phyloP scores from a whole-genome alignment of 2,113 vertebrate species.

The Hydropotes inermis region DNA sequence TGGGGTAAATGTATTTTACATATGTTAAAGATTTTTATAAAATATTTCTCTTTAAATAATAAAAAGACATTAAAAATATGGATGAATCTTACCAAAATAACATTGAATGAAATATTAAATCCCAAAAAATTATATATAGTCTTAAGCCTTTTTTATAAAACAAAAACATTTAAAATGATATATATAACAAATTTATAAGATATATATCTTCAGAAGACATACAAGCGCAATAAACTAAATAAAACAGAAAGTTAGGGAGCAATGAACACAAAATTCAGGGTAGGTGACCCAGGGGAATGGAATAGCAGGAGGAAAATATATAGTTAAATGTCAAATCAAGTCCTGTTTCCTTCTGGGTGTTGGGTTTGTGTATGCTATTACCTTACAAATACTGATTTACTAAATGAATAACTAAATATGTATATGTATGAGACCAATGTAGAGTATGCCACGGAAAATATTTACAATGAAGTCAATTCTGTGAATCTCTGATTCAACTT shows the following conservation, averaged over 20 bases:
- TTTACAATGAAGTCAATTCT: neutral
- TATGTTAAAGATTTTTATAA: neutral
- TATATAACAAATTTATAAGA: neutral
- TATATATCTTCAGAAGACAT: neutral
- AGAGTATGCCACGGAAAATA: neutral
- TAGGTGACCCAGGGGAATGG: neutral
- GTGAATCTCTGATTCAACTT: neutral
- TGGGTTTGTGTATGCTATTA: neutral
- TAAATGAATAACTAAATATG: neutral
- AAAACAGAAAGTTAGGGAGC: neutral
- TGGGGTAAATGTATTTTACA: neutral
- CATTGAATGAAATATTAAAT: neutral
- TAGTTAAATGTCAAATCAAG: neutral
- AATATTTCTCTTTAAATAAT: neutral
- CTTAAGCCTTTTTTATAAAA: neutral
- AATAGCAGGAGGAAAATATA: neutral
- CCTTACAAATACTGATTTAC: neutral
- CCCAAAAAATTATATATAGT: neutral
- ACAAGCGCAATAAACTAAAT: neutral
- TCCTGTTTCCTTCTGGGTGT: neutral
- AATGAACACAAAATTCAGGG: neutral
- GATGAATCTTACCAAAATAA: neutral
- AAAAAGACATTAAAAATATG: neutral
- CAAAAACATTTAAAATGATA: neutral
- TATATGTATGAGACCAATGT: neutral